Conservation (phyloP, 1,140 invertebrate species). For the Drosophila littoralis region DNA sequence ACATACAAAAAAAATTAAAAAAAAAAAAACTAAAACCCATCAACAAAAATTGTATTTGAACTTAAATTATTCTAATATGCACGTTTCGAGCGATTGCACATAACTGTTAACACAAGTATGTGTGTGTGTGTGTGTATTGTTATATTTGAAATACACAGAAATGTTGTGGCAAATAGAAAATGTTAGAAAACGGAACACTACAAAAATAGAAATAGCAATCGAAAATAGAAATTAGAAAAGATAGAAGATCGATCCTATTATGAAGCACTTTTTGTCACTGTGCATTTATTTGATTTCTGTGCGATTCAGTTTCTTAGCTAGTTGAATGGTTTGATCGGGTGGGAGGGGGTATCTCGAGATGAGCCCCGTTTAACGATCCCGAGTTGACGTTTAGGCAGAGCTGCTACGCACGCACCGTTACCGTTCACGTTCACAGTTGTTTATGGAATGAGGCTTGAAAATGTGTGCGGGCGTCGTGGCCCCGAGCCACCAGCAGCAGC, state of each 20-base stretch:
- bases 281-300: conserved; percentile 11
- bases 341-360: conserved; percentile 2
- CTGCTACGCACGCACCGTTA: conserved; percentile 63
- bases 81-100: conserved; percentile 65
- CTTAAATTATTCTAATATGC: conserved; percentile 24
- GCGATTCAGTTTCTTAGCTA: conserved; percentile 7
- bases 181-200: conserved; percentile 26
- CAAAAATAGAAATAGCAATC: conserved; percentile 45
- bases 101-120: conserved; percentile 29
- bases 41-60: conserved; percentile 10
- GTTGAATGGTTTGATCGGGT: background rate
- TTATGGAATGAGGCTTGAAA: conserved; percentile 66
- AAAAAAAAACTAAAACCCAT: conserved; percentile 10
- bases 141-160: conserved; percentile 17
- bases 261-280: conserved; percentile 23
- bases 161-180: conserved; percentile 8
- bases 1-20: conserved; percentile 12
- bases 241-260: conserved; percentile 22
- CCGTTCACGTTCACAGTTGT: conserved; percentile 79
- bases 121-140: background rate
- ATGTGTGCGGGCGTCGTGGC: conserved; percentile 50
- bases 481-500: conserved; percentile 14
- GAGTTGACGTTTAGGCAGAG: conserved; percentile 9
- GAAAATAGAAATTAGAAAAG: conserved; percentile 37
- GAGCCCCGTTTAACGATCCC: conserved; percentile 32